Evolutionary conservation across 2,113 vertebrate species (phyloP).

Genomic region (Elachura formosa): DNA sequence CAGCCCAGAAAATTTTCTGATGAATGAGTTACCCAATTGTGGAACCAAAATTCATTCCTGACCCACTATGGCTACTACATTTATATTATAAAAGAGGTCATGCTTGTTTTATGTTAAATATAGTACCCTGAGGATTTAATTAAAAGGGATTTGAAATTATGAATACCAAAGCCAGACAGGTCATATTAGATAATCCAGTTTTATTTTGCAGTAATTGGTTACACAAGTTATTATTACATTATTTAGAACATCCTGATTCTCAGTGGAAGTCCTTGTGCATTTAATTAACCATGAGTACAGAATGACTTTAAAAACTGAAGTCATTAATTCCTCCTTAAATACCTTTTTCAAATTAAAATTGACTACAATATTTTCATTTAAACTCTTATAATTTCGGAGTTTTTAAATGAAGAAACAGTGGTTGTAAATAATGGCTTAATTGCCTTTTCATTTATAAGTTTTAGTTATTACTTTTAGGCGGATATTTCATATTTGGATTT

Average conservation of each 20-base stretch:
- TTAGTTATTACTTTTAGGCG: not conserved
- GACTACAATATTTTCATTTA: not conserved
- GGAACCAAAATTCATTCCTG: slow-evolving; percentile 29
- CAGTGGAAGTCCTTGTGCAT: slow-evolving; percentile 33
- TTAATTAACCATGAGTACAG: slow-evolving; percentile 43
- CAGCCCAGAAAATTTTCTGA: slow-evolving; percentile 23
- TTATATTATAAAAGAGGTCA: slow-evolving; percentile 28
- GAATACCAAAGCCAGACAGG: slow-evolving; percentile 11
- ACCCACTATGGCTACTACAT: slow-evolving; percentile 2
- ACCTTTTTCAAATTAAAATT: slow-evolving; percentile 22
- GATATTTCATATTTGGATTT: not conserved
- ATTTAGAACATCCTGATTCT: slow-evolving; percentile 42
- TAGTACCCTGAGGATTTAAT: slow-evolving; percentile 56
- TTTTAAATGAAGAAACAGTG: not conserved
- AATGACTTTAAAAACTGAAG: slow-evolving; percentile 26
- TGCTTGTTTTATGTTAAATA: not conserved
- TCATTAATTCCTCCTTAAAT: slow-evolving; percentile 6
- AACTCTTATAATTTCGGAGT: not conserved
- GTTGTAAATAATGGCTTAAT: not conserved
- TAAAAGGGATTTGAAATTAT: slow-evolving; percentile 60
- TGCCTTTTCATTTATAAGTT: not conserved
- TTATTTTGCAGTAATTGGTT: slow-evolving; percentile 67
- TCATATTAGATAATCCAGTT: slow-evolving; percentile 53
- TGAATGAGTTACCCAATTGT: slow-evolving; percentile 2
- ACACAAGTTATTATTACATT: slow-evolving; percentile 57